Evolutionary conservation across 2,113 vertebrate genomes (phyloP), one percentile per base, ranked within the genome.

Genomic region (Leuciscus idus): DNA sequence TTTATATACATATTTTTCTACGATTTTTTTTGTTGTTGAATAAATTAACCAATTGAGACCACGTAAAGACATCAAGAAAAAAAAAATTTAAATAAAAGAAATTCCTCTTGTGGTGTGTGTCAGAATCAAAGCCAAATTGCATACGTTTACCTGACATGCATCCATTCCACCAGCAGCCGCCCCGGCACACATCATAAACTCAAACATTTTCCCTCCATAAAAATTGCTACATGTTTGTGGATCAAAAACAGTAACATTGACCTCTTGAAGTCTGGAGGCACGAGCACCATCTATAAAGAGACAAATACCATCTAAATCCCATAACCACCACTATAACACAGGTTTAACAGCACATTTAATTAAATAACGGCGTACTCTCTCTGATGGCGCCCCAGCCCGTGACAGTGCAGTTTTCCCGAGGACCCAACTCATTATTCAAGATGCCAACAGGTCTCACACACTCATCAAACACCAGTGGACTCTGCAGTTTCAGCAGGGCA

Each of bases 371-470:
- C 50, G 52, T 88, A 95, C 94, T 93, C 83, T 95, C 94, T 79
- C 73, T 87, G 11, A 92, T 94, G 86, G 92, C 66, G 4, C 94
- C 94, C 94, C 95, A 95, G 86, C 94, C 94, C 0, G 94, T 95
- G 89, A 94, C 74, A 28, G 93, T 92, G 87, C 95, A 95, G 30
- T 4, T 85, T 26, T 19, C 81, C 62, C 17, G 4, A 36, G 72
- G n/a, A 1, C 86, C 55, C 50, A 92, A 52, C 0, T 91, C 72
- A 0, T 2, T 2, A 59, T 64, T 88, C 87, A 92, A 93, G 86
- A 94, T 6, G 36, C 87, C 21, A 7, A 95, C 93, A 76, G 94
- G 93, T 52, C 93, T 77, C 55, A 95, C 88, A 2, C 77, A 91
- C 2, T 57, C 6, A 78, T 88, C 87, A 84, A 94, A 95, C 48